Evolutionary conservation across 1,140 invertebrate genomes (phyloP), one percentile per base, ranked within the genome.

Genomic region (Thaumetopoea pityocampa): DNA sequence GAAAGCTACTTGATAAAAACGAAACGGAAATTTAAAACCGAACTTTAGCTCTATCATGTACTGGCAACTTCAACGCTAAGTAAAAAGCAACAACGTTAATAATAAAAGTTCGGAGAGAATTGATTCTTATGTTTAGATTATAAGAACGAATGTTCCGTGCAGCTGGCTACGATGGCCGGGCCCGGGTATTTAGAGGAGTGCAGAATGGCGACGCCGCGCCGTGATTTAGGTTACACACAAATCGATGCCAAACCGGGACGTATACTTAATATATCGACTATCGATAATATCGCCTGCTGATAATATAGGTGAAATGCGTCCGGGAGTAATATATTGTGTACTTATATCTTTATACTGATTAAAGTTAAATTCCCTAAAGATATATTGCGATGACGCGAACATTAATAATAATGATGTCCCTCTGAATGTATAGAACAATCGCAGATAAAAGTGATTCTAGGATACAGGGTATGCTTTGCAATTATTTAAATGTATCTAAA

Each of bases 381-480:
- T 72, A 76, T 72, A 69, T 72, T 70, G 71, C 72, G 68, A 62
- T 55, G 59, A 74, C 65, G 67, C 71, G 68, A 61, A 67, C 55
- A 53, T 79, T 73, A 67, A 54, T 76, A 76, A 79, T 81, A 76
- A 80, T 64, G 62, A 67, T 65, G 71, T 76, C 76, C 71, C 61
- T 73, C 78, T 70, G 76, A 80, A 79, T 79, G 68, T 73, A 77
- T 64, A 81, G 77, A 77, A 83, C 80, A 74, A 86, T 87, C 80
- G 84, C 86, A 85, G 86, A 86, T 85, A 86, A 85, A 88, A 88
- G 88, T 89, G 88, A 88, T 88, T 88, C 86, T 89, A 89, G 88
- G 88, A 89, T 89, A 89, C 88, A 89, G 88, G 88, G 88, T 89
- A 89, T 89, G 88, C 88, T 89, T 89, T 89, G 88, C 88, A 88